phyloP scores from a whole-genome alignment of 2,888 invertebrate species.

The Drosophila anceps region DNA sequence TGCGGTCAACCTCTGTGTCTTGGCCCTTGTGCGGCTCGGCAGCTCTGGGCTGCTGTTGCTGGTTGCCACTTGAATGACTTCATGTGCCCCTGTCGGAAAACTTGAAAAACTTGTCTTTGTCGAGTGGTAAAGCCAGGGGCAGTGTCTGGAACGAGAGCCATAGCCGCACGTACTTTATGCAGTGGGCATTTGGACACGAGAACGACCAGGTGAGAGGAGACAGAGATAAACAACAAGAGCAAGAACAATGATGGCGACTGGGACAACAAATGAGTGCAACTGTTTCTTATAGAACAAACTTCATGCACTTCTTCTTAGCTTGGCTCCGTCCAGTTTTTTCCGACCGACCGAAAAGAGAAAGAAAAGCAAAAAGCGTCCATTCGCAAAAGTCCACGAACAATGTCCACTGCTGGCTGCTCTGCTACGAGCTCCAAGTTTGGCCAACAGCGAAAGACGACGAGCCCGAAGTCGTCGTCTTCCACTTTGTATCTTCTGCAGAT shows the following conservation, averaged over 20 bases:
- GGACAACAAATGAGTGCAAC: slow-evolving; percentile 76
- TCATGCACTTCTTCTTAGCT: slow-evolving; percentile 51
- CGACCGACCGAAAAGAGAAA: slow-evolving; percentile 22
- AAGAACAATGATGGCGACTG: slow-evolving; percentile 62
- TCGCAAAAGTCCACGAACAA: slow-evolving; percentile 52
- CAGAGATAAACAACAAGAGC: slow-evolving; percentile 51
- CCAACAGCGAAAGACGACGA: slow-evolving; percentile 25
- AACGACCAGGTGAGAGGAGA: slow-evolving; percentile 45
- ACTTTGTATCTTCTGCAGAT: slow-evolving; percentile 60
- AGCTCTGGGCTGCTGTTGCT: slow-evolving; percentile 55
- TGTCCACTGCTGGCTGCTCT: slow-evolving; percentile 51
- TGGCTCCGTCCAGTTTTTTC: slow-evolving; percentile 43
- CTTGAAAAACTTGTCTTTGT: slow-evolving; percentile 79
- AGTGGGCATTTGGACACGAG: slow-evolving; percentile 57
- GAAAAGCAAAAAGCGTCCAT: slow-evolving; percentile 32
- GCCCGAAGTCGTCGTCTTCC: not conserved
- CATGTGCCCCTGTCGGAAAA: slow-evolving; percentile 75
- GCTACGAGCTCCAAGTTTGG: slow-evolving; percentile 38
- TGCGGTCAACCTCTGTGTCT: slow-evolving; percentile 57
- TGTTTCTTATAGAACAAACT: slow-evolving; percentile 62
- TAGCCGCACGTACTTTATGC: slow-evolving; percentile 65
- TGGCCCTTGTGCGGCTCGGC: slow-evolving; percentile 44
- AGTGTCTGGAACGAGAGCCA: slow-evolving; percentile 44
- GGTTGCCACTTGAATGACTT: slow-evolving; percentile 79
- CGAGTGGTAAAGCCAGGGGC: slow-evolving; percentile 38